phyloP scores from a whole-genome alignment of 1,140 invertebrate genomes.

The Teleogryllus occipitalis region DNA sequence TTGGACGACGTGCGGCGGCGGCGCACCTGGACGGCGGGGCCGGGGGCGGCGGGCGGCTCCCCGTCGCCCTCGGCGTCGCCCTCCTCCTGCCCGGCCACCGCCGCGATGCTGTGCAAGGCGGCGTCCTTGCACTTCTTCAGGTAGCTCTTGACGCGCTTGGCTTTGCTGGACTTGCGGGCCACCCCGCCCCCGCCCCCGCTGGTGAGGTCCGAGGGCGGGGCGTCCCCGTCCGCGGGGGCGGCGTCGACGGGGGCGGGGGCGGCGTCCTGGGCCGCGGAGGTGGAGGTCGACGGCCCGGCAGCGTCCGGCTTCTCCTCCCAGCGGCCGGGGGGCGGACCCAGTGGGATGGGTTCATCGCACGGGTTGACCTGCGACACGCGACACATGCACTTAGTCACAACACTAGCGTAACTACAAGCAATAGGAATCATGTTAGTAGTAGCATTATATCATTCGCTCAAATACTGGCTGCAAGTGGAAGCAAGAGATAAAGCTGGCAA shows the following conservation, averaged over 20 bases:
- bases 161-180: conserved; percentile 32
- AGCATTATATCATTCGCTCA: too few relatives aligned
- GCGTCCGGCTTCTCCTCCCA: neutral
- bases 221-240: neutral
- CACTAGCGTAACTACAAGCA: too few relatives aligned
- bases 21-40: neutral
- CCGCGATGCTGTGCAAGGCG: conserved; percentile 6
- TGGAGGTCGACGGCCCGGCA: neutral
- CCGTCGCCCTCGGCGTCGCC: neutral
- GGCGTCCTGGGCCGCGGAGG: neutral
- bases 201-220: too few relatives aligned
- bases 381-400: neutral
- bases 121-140: conserved; percentile 41
- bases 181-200: too few relatives aligned
- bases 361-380: neutral
- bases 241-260: too few relatives aligned
- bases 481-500: too few relatives aligned
- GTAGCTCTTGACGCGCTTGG: conserved; percentile 41
- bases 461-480: too few relatives aligned
- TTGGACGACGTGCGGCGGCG: conserved; percentile 21
- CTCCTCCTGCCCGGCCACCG: neutral
- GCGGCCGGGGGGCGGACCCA: too few relatives aligned
- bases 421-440: too few relatives aligned
- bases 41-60: neutral
- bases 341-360: neutral